phyloP scores from a whole-genome alignment of 2,113 vertebrate species.

The Tursiops truncatus region DNA sequence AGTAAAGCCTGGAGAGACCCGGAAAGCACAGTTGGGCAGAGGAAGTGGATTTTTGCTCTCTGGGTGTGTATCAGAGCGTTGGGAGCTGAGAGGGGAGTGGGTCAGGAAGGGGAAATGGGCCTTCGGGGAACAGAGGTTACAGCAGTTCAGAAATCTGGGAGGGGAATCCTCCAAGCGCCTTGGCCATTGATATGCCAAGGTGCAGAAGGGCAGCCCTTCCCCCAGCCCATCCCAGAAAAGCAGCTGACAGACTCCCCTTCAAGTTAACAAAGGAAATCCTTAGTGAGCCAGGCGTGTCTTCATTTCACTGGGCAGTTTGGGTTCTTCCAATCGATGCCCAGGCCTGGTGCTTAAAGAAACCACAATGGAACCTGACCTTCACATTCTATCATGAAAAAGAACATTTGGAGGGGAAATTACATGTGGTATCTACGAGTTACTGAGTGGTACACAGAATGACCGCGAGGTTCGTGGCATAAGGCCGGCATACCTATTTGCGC shows the following conservation, averaged over 20 bases:
- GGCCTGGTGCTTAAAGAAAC: not conserved
- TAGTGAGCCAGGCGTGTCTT: not conserved
- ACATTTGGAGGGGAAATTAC: rapidly evolving
- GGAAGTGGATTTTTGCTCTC: not conserved
- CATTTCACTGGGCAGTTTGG: not conserved
- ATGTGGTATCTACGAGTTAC: rapidly evolving
- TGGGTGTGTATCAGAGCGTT: not conserved
- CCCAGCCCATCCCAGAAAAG: not conserved
- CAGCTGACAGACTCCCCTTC: not conserved
- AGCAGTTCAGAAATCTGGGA: not conserved
- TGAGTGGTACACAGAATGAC: rapidly evolving
- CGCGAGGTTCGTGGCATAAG: rapidly evolving
- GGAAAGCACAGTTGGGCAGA: not conserved
- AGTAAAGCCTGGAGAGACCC: not conserved
- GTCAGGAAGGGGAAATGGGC: not conserved
- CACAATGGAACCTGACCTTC: rapidly evolving
- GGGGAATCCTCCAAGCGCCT: not conserved
- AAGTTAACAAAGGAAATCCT: not conserved
- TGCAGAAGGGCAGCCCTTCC: rapidly evolving
- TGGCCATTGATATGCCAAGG: not conserved
- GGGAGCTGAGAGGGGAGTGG: rapidly evolving
- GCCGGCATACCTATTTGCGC: not conserved
- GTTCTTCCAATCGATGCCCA: not conserved
- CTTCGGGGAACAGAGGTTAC: not conserved
- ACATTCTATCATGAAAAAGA: rapidly evolving